phyloP scores from a whole-genome alignment of 2,888 invertebrate species.

The Drosophila rellima region DNA sequence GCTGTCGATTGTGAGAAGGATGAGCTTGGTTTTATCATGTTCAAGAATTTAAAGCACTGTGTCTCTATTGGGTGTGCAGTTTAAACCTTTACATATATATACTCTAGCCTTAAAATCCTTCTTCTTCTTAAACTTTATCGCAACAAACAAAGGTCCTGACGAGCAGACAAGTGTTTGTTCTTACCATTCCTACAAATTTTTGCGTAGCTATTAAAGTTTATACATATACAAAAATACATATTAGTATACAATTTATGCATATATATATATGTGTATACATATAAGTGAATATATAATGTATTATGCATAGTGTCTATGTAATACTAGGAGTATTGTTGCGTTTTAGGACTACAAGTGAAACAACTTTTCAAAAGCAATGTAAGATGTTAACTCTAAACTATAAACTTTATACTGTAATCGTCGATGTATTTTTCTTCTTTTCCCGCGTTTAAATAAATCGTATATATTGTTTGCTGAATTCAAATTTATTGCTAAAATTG shows the following conservation, averaged over 20 bases:
- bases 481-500: constrained; percentile 48
- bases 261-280: constrained; percentile 10
- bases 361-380: constrained; percentile 71
- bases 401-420: constrained; percentile 34
- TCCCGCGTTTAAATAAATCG: constrained; percentile 67
- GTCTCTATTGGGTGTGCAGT: constrained; percentile 49
- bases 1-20: constrained; percentile 6
- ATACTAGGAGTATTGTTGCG: constrained; percentile 77
- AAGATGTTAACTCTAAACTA: constrained; percentile 33
- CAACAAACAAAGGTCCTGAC: constrained; percentile 38
- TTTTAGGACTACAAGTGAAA: constrained; percentile 64
- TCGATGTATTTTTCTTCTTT: constrained; percentile 18
- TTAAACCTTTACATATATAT: constrained; percentile 62
- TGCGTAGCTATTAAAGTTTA: constrained; percentile 64
- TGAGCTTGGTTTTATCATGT: constrained; percentile 56
- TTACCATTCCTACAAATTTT: constrained; percentile 71
- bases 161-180: constrained; percentile 55
- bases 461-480: constrained; percentile 70
- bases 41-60: constrained; percentile 63
- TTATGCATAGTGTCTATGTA: constrained; percentile 79
- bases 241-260: constrained; percentile 29
- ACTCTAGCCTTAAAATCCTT: constrained; percentile 46
- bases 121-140: constrained; percentile 22
- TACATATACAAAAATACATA: constrained; percentile 27
- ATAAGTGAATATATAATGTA: constrained; percentile 54